Evolutionary conservation across 2,888 invertebrate species (phyloP).

Genomic region (Drosophila multiciliata): DNA sequence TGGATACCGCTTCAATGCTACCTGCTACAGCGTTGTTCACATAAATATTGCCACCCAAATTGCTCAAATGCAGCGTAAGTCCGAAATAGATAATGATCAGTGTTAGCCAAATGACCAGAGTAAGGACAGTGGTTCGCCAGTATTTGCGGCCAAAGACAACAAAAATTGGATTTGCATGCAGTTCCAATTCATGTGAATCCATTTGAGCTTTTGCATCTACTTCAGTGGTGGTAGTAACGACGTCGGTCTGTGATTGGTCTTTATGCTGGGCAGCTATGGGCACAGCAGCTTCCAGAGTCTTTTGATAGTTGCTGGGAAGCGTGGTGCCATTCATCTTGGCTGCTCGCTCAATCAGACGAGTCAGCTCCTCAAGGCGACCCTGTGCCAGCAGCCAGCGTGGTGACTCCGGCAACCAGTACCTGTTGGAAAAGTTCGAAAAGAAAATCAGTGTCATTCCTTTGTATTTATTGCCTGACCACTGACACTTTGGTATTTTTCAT

Average conservation of each 20-base stretch:
- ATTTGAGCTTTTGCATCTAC: conserved; percentile 66
- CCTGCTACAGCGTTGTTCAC: conserved; percentile 89
- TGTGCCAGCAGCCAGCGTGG: conserved; percentile 91
- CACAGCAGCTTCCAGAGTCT: conserved; percentile 85
- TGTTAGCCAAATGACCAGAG: conserved; percentile 90
- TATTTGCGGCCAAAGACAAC: conserved; percentile 89
- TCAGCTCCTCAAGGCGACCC: conserved; percentile 89
- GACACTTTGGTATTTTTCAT: conserved; percentile 68
- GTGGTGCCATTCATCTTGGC: conserved; percentile 88
- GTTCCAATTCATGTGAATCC: conserved; percentile 10
- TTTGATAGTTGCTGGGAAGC: conserved; percentile 89
- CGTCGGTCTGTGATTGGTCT: conserved; percentile 28
- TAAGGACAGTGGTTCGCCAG: conserved; percentile 88
- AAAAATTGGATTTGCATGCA: conserved; percentile 86
- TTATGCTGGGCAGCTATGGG: conserved; percentile 74
- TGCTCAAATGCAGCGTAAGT: conserved; percentile 90
- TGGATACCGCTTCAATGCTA: conserved; percentile 90
- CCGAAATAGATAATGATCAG: conserved; percentile 92
- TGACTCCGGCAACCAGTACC: conserved; percentile 91
- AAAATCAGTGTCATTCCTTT: conserved; percentile 38
- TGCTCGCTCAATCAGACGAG: conserved; percentile 88
- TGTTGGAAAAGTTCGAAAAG: conserved; percentile 75
- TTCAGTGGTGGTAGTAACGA: conserved; percentile 14
- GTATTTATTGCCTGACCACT: conserved; percentile 64
- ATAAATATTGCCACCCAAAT: conserved; percentile 91